These are phyloP conservation scores for Parnassius apollo DNA, from an alignment of 2,888 invertebrate genomes.

Conservation along the genomic window DNA sequence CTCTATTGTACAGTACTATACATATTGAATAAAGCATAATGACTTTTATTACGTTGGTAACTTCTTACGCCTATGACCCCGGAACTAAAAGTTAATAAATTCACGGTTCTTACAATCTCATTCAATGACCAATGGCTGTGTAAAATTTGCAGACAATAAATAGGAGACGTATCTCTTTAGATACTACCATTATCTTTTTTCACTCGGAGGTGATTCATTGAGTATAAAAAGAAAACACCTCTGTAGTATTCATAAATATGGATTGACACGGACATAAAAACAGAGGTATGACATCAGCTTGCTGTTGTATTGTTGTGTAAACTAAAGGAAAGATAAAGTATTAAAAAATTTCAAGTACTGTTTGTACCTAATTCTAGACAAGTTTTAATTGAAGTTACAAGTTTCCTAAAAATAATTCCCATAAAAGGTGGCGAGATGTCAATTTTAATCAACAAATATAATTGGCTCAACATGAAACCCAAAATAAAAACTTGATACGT, in stretches of 20 bases:
- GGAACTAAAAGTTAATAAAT: background rate
- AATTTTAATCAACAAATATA: no score
- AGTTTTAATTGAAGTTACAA: no score
- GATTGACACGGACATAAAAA: slow-evolving; percentile 1
- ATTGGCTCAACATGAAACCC: no score
- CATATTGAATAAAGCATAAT: slow-evolving; percentile 2
- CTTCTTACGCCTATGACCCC: background rate
- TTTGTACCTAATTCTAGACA: no score
- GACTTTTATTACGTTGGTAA: slow-evolving; percentile 2
- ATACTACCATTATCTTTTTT: slow-evolving; percentile 1
- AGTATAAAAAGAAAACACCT: slow-evolving; percentile 8
- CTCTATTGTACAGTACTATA: slow-evolving; percentile 26
- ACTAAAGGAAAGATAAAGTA: background rate
- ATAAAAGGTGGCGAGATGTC: no score
- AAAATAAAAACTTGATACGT: no score
- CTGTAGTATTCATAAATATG: slow-evolving; percentile 11
- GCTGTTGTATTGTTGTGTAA: background rate
- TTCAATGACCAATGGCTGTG: no score
- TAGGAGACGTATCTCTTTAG: no score
- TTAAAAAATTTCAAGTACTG: background rate
- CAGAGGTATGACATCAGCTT: slow-evolving; percentile 20
- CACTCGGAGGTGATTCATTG: slow-evolving; percentile 17
- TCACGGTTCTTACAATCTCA: background rate
- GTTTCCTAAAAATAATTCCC: no score
- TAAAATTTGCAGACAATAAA: no score